Percentiles rank a stretch among this genome's conserved stretches.
Conservation (phyloP, 2,888 invertebrate species). For the Sarcophaga carnaria region DNA sequence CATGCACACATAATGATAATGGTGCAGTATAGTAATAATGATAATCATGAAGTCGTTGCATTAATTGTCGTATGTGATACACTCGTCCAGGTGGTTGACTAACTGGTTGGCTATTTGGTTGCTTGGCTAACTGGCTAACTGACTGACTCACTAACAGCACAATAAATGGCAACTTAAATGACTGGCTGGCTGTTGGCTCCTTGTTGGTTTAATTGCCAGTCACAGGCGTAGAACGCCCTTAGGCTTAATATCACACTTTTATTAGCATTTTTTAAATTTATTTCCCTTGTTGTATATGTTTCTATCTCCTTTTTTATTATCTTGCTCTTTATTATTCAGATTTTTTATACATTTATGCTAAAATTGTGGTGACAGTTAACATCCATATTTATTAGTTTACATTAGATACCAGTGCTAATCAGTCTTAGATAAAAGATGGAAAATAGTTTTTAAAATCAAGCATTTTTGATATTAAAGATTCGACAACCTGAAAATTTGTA, state of each 20-base stretch:
- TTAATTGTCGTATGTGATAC: neutral
- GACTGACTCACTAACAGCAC: too few relatives aligned
- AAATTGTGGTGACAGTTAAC: too few relatives aligned
- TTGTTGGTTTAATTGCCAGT: constrained; percentile 7
- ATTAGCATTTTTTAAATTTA: neutral
- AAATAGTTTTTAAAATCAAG: too few relatives aligned
- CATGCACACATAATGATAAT: neutral
- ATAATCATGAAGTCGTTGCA: constrained; percentile 1
- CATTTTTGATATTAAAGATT: too few relatives aligned
- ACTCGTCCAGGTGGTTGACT: neutral
- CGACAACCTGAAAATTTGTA: too few relatives aligned
- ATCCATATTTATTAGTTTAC: too few relatives aligned
- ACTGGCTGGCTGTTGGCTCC: neutral
- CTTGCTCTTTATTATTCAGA: too few relatives aligned
- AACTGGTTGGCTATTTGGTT: neutral
- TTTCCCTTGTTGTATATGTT: neutral
- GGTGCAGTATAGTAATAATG: neutral
- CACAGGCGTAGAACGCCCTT: neutral
- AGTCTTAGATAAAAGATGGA: too few relatives aligned
- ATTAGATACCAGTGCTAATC: too few relatives aligned
- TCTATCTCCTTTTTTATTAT: neutral
- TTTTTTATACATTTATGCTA: too few relatives aligned
- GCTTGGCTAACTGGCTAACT: too few relatives aligned
- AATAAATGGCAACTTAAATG: neutral
- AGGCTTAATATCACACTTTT: constrained; percentile 3